Evolutionary conservation across 30 jellyfish, hydroid and myxozoan species (phyloP).

Genomic region (Pelagia noctiluca): DNA sequence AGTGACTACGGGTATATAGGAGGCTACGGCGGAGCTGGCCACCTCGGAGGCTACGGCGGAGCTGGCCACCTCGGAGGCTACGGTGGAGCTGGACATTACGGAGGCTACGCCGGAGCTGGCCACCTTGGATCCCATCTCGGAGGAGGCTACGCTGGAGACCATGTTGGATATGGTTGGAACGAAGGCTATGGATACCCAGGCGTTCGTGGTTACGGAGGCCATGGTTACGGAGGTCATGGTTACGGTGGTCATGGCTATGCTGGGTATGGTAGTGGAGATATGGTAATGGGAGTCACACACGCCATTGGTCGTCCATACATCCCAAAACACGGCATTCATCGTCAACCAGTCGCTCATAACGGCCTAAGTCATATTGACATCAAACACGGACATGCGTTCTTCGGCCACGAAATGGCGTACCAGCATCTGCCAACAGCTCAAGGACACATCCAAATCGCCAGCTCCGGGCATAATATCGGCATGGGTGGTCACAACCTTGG

Average conservation of each 20-base stretch:
- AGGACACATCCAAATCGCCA: constrained; percentile 73
- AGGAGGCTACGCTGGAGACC: constrained; percentile 42
- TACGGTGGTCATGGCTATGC: constrained; percentile 43
- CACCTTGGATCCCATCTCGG: constrained; percentile 24
- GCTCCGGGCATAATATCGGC: constrained; percentile 68
- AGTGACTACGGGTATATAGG: neutral
- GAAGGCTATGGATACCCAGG: constrained; percentile 50
- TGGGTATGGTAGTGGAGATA: no score
- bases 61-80: constrained; percentile 14
- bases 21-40: constrained; percentile 31
- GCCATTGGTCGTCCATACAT: constrained; percentile 55
- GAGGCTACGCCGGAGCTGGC: constrained; percentile 29
- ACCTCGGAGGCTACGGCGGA: constrained; percentile 32
- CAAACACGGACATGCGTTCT: constrained; percentile 46
- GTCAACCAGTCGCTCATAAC: neutral
- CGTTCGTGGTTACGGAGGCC: constrained; percentile 67
- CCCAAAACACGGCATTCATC: constrained; percentile 38
- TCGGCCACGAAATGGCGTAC: constrained; percentile 57
- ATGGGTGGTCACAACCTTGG: constrained; percentile 75
- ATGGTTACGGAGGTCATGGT: constrained; percentile 71
- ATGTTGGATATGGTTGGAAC: constrained; percentile 24
- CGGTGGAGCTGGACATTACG: constrained; percentile 36
- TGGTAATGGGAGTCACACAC: no score
- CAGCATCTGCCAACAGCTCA: constrained; percentile 71
- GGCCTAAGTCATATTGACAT: constrained; percentile 49